Base-by-base conservation (phyloP, 2,113 vertebrate genomes). In the Dipodomys ordii region DNA sequence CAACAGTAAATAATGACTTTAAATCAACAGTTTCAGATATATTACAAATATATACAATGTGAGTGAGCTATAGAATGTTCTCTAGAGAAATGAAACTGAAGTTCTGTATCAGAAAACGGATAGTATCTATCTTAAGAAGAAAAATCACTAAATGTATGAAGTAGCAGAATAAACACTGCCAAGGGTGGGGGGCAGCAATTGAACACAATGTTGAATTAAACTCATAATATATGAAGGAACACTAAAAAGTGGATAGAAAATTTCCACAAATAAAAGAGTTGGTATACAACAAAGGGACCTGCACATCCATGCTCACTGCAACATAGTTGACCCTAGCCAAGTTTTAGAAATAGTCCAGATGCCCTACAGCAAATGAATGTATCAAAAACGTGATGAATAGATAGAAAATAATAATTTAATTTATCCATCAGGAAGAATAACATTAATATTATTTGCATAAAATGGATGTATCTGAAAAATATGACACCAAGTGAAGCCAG, bases 161-260 rank as follows among this genome's bases (percentile, higher is more conserved):
- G 49, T 60, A 79, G 49, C 49, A 64, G 18, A 71, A 18, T 53
- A 3, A 64, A 71, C 22, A 22, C 2, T 67, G 39, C 27, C 65
- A 85, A 20, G 12, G 20, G 28, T 28, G 20, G 4, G 19, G 23
- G 68, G 16, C 46, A 15, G 8, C 25, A 73, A 67, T 39, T 85
- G n/a, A 73, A 72, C 23, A 16, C 13, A 39, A 84, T 68, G 19
- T 35, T 7, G 81, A 92, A 80, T 39, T 74, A 89, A 89, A 60
- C 30, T 0, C 3, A 16, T 64, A 60, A 28, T 80, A 18, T 88
- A 2, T 76, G 49, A 30, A 73, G 32, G 4, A 9, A 92, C 46
- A 92, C 94, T 83, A 68, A 57, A 68, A 25, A 87, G 44, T 72
- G 15, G 44, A 8, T 27, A 83, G 57, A 93, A 94, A 94, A 87